Base-by-base conservation (phyloP, 2,888 invertebrate species). In the Ischnus inquisitorius region DNA sequence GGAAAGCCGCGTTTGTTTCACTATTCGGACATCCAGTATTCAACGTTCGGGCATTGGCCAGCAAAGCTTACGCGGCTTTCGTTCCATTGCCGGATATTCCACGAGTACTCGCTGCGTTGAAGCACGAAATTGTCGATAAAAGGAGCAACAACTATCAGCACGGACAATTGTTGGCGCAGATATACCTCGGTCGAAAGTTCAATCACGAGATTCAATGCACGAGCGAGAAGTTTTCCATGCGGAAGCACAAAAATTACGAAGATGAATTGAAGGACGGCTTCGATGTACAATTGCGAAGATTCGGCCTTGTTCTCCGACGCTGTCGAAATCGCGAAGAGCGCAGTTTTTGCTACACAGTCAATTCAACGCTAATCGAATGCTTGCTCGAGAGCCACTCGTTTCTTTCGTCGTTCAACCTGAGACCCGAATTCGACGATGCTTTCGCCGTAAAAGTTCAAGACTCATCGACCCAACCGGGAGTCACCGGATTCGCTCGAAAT, bases 31-130 rank as follows among this genome's bases (percentile, higher is more conserved):
- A 90, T 85, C 90, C 91, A 5, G 86, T 92, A 22, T 88, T 85
- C 10, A 85, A 91, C 48, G 89, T 93, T 1, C 89, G 94, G 82
- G 85, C 86, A 48, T 85, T 93, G 10, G 90, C 93, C 14, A 92
- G 93, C 2, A 93, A 93, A 84, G 88, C 91, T 5, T 92, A 90
- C 19, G 90, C 90, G 2, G 92, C 92, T 34, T 89, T 91, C 8
- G 89, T 90, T 1, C 85, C 91, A 3, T 79, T 87, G 28, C 67
- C 88, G 5, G 48, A 79, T 5, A 89, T 92, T 3, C 41, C 79
- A 0, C 14, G 57, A 0, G 89, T 89, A 78, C 80, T 91, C 3
- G 8, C 75, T 2, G 62, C 71, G 46, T 75, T 93, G 8, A 88
- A 83, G 16, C 54, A 22, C 3, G 39, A 84, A 69, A 67, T 25